These are phyloP conservation scores for Pachypanchax playfairii DNA, from an alignment of 2,113 vertebrate genomes.

Conservation along the genomic window DNA sequence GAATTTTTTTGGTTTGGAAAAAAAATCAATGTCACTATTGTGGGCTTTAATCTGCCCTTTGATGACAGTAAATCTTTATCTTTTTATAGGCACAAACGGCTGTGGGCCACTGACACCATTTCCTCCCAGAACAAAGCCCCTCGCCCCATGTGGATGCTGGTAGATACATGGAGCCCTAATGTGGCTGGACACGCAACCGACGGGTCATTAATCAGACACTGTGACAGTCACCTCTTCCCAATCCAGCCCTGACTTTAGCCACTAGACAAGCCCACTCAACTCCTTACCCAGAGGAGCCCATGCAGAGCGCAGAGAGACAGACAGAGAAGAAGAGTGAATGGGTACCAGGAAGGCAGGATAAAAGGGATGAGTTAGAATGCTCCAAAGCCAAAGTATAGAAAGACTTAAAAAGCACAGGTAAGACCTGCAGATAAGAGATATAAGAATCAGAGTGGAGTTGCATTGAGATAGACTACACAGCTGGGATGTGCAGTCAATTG, in stretches of 20 bases:
- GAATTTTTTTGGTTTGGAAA: conserved; percentile 90
- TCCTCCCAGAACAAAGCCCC: conserved; percentile 99
- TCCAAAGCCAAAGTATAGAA: conserved; percentile 43
- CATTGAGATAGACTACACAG: conserved; percentile 28
- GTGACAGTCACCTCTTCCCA: conserved; percentile 93
- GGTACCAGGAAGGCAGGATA: conserved; percentile 59
- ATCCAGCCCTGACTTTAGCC: conserved; percentile 70
- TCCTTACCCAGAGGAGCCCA: conserved; percentile 73
- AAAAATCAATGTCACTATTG: conserved; percentile 99
- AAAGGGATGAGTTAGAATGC: conserved; percentile 65
- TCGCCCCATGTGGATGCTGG: conserved; percentile 89
- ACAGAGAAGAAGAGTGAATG: conserved; percentile 59
- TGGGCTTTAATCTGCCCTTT: conserved; percentile 99
- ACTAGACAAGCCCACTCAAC: conserved; percentile 78
- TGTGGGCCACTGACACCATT: conserved; percentile 98
- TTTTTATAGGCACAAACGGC: conserved; percentile 98
- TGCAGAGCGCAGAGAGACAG: conserved; percentile 59
- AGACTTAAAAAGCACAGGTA: conserved; percentile 31
- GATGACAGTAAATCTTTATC: conserved; percentile 99
- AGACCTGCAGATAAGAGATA: conserved; percentile 41
- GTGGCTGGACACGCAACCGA: conserved; percentile 98
- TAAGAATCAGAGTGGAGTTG: conserved; percentile 30
- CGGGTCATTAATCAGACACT: conserved; percentile 99
- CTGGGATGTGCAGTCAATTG: neutral
- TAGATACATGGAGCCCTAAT: conserved; percentile 99